Percentiles rank a stretch among this genome's conserved stretches.
Conservation (phyloP, 2,797 vertebrate genomes). For the Sitta carolinensis region DNA sequence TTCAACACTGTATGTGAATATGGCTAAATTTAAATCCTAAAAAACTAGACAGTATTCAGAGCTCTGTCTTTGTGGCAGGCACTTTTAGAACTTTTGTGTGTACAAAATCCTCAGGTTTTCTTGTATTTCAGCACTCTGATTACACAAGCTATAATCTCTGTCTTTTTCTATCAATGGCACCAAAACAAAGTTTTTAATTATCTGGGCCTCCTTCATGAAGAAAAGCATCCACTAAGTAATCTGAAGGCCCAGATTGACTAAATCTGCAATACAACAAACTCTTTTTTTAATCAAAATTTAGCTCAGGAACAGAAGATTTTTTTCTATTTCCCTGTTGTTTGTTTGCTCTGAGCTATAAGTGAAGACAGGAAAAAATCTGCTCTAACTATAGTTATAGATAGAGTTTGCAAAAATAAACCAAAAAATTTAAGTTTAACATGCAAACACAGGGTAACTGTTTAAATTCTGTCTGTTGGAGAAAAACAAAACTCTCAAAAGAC, state of each 20-base stretch:
- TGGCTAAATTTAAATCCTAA: not conserved
- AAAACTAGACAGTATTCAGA: not conserved
- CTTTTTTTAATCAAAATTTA: not conserved
- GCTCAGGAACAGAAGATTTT: not conserved
- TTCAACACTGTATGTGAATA: rapidly evolving
- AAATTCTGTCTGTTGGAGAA: not conserved
- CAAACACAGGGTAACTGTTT: not conserved
- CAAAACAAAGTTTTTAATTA: not conserved
- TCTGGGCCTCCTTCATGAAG: not conserved
- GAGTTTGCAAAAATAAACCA: not conserved
- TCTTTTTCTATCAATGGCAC: not conserved
- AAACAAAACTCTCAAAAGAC: not conserved
- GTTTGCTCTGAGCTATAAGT: not conserved
- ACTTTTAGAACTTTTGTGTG: not conserved
- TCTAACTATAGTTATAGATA: not conserved
- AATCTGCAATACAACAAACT: not conserved
- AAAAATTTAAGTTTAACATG: not conserved
- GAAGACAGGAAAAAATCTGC: not conserved
- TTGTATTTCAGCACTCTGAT: not conserved
- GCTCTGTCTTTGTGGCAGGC: not conserved
- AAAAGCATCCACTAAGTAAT: not conserved
- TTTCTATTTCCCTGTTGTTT: not conserved
- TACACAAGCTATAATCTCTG: not conserved
- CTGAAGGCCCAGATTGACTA: not conserved
- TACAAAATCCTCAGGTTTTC: not conserved